Evolutionary conservation across 2,888 invertebrate species (phyloP).

Genomic region (Drosophila merina): DNA sequence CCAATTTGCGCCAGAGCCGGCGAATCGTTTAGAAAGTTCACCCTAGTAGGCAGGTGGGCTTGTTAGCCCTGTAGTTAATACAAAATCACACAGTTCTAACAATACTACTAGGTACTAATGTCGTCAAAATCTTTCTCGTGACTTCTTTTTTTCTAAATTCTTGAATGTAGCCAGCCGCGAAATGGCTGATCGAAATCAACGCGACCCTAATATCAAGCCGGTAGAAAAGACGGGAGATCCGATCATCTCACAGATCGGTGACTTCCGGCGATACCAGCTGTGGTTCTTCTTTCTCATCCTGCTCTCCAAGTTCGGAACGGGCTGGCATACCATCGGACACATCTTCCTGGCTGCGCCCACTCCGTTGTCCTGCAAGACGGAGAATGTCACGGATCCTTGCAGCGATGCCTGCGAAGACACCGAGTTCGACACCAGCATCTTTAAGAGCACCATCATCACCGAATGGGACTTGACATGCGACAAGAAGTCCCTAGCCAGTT

Average conservation of each 20-base stretch:
- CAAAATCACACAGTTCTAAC: too few relatives aligned
- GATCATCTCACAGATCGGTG: constrained; percentile 88
- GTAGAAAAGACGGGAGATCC: constrained; percentile 84
- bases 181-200: neutral
- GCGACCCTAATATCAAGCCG: constrained; percentile 15
- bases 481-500: constrained; percentile 87
- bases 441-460: constrained; percentile 89
- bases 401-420: constrained; percentile 85
- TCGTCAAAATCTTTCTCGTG: neutral
- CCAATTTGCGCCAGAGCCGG: constrained; percentile 41
- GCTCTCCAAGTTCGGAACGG: constrained; percentile 90
- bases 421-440: constrained; percentile 87
- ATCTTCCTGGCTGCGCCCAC: constrained; percentile 90
- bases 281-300: constrained; percentile 89
- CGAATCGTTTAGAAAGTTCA: constrained; percentile 52
- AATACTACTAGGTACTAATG: neutral
- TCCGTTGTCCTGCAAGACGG: constrained; percentile 85
- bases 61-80: neutral
- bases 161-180: neutral
- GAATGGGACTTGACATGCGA: constrained; percentile 89
- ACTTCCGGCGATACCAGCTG: constrained; percentile 90
- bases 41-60: neutral
- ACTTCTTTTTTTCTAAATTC: neutral
- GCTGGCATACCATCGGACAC: constrained; percentile 92
- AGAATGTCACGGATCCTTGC: constrained; percentile 84